Evolutionary conservation across 2,888 invertebrate genomes (phyloP), one percentile per base, ranked within the genome.

Genomic region (Platycnemis pennipes): DNA sequence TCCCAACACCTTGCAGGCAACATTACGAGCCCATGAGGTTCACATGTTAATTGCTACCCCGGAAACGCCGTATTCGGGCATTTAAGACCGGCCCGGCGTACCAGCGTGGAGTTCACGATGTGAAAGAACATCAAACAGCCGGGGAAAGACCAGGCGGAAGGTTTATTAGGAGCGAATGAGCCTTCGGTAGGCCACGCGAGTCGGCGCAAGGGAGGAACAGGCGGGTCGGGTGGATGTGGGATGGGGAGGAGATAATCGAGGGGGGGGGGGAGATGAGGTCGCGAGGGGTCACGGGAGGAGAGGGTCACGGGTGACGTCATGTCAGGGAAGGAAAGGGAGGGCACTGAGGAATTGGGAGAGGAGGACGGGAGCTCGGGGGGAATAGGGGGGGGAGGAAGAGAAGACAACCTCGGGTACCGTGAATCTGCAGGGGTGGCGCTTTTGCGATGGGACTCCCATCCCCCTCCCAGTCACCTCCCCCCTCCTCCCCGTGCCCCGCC

Each of bases 301-400:
- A 87, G 91, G 91, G 91, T 91, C 91, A 91, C 91, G 91, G 63
- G 91, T 91, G 91, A 91, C 91, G 91, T 91, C 91, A 91, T 91
- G 91, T 37, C 77, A 77, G 89, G 53, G 37, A 53, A 31, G 89
- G 56, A 89, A 22, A 42, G 63, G 42, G 26, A 19, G 56, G 56
- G 91, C n/a, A n/a, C 45, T 87, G 87, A 45, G 87, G 87, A 87
- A 45, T 87, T 87, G 87, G 22, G 26, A 49, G 88, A 37, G 31
- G 88, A 46, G 88, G 88, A 46, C 19, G 89, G n/a, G n/a, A n/a
- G n/a, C n/a, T n/a, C n/a, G 49, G 77, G 77, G 31, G 16, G 13
- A 5, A 1, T 37, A 63, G 77, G 5, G 37, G 31, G 11, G 31
- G 77, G 31, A 37, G 31, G 77, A 37, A 37, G 77, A 13, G 77